Percentiles rank a stretch among this genome's conserved stretches.
phyloP scores from a whole-genome alignment of 2,888 invertebrate genomes.

The Netelia inedita region DNA sequence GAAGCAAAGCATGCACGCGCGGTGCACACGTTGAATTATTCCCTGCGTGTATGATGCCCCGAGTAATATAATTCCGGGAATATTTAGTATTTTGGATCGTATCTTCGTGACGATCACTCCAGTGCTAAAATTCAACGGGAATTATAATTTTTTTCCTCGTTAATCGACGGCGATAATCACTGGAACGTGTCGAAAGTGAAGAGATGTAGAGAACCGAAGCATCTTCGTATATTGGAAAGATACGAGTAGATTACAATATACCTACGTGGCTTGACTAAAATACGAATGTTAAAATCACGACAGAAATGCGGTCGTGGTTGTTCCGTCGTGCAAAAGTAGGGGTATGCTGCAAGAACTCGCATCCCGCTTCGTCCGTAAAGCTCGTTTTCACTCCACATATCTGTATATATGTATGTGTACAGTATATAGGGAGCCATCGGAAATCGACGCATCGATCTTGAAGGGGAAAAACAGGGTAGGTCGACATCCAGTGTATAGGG shows the following conservation, averaged over 20 bases:
- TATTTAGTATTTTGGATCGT: conserved; percentile 29
- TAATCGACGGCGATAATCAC: neutral
- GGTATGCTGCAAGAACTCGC: conserved; percentile 55
- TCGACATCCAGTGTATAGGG: conserved; percentile 48
- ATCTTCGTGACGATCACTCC: conserved; percentile 23
- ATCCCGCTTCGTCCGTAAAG: conserved; percentile 44
- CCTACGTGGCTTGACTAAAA: neutral
- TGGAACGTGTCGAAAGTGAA: neutral
- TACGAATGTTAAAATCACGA: conserved; percentile 32
- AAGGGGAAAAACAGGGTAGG: conserved; percentile 67
- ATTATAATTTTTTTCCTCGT: no score
- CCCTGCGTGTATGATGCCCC: conserved; percentile 37
- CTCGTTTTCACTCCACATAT: conserved; percentile 41
- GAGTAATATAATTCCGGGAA: conserved; percentile 46
- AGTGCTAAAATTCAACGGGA: conserved; percentile 12
- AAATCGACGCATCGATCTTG: conserved; percentile 81
- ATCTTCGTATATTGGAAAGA: neutral
- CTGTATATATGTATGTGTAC: neutral
- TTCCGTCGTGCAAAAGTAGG: conserved; percentile 30
- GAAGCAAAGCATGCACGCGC: conserved; percentile 59
- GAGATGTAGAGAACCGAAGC: neutral
- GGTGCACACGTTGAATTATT: conserved; percentile 59
- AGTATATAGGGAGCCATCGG: conserved; percentile 70
- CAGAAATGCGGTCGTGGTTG: conserved; percentile 14
- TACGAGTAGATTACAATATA: neutral